Conservation (phyloP, 2,888 invertebrate species). For the Archips xylosteana region DNA sequence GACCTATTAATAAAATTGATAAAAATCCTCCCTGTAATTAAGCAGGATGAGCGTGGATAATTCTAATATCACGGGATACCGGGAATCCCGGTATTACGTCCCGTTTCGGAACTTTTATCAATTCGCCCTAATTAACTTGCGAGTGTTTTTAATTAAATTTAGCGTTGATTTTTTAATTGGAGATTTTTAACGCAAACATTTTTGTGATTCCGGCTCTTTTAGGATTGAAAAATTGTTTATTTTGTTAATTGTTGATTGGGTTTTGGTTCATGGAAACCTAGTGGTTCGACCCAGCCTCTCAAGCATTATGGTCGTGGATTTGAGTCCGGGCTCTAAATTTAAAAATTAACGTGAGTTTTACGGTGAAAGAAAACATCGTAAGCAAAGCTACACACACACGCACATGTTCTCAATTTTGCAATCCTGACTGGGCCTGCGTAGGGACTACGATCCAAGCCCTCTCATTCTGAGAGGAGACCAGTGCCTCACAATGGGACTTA, state of each 20-base stretch:
- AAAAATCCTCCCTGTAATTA: constrained; percentile 58
- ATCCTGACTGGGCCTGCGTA: no score
- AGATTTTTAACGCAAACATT: constrained; percentile 44
- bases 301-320: no score
- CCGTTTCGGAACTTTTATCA: constrained; percentile 59
- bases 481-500: no score
- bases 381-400: no score
- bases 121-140: constrained; percentile 62
- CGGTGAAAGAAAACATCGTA: no score
- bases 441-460: no score
- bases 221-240: constrained; percentile 34
- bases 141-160: constrained; percentile 49
- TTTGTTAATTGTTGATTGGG: background rate
- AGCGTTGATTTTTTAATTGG: constrained; percentile 68
- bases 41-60: constrained; percentile 70
- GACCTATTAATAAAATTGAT: background rate
- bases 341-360: no score
- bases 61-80: constrained; percentile 65
- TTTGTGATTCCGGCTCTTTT: constrained; percentile 3
- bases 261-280: no score
- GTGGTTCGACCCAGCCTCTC: no score
- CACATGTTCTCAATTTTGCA: no score
- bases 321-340: no score
- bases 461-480: no score
- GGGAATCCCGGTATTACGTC: constrained; percentile 48